Base-by-base conservation (phyloP, 2,113 vertebrate species). In the Willisornis vidua region DNA sequence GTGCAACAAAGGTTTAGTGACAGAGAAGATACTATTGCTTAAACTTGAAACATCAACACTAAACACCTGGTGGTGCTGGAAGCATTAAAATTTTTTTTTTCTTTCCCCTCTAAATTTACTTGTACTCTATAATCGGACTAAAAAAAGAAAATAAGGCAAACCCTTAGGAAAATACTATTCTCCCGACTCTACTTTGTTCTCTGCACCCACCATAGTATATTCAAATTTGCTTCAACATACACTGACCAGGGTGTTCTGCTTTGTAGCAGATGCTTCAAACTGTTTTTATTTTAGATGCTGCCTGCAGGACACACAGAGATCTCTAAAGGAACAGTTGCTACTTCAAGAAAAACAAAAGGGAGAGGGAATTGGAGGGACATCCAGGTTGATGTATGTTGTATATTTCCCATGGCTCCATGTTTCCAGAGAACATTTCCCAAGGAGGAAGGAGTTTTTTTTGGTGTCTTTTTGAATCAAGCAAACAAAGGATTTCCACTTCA, bases 291-390 rank as follows among this genome's bases (percentile, higher is more conserved):
- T 93, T 48, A 67, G 45, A 65, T 20, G 59, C 14, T 13, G 45
- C n/a, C 80, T 85, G 54, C 49, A 81, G n/a, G 89, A 87, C 31
- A 63, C 51, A 48, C 24, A 1, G 3, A 73, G 29, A 24, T 75
- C 20, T 71, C 57, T 72, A 25, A 57, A 72, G 43, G 19, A 89
- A 57, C 22, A 80, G 57, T 3, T 85, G 33, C 37, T 43, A 59
- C 14, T 23, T 71, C 15, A 46, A 72, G 19, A 37, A 33, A 51
- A 51, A 35, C 7, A 15, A 23, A 39, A 37, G 23, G 7, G 10
- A 1, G 1, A 3, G 12, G 2, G 2, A 1, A 37, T 2, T 3
- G 1, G 25, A 14, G 3, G 5, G 5, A 2, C 10, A 76, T 54
- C 77, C 37, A 73, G 46, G 37, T 29, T 85, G 52, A 22, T 31